Percentiles rank a stretch among this genome's conserved stretches.
Evolutionary conservation across 2,113 vertebrate species (phyloP).

Genomic region (Sinocyclocheilus rhinocerous): DNA sequence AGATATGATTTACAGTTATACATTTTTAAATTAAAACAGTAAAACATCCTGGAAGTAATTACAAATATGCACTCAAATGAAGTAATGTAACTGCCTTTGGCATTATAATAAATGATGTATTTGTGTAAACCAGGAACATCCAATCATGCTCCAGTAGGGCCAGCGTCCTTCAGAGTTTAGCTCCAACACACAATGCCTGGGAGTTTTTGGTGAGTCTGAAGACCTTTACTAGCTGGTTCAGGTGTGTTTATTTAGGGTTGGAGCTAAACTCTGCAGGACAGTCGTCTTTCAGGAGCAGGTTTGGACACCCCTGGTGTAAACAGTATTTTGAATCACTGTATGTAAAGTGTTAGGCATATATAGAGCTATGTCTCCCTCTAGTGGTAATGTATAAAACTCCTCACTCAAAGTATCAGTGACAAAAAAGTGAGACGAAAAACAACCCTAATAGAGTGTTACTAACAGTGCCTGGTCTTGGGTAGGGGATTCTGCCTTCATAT

Average conservation of each 20-base stretch:
- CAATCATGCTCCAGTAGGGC: too few species aligned
- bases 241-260: neutral
- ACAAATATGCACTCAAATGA: neutral
- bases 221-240: neutral
- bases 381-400: constrained; percentile 52
- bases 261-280: neutral
- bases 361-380: constrained; percentile 66
- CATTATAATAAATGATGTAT: neutral
- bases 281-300: neutral
- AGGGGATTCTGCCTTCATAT: constrained; percentile 91
- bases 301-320: neutral
- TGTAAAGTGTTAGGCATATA: neutral
- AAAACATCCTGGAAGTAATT: neutral
- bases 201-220: neutral
- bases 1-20: neutral
- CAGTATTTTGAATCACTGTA: neutral
- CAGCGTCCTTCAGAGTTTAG: neutral
- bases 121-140: neutral
- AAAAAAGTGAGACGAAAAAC: neutral
- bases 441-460: constrained; percentile 56
- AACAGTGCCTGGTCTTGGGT: constrained; percentile 93
- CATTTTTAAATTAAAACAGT: neutral
- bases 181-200: neutral
- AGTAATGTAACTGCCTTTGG: neutral
- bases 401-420: constrained; percentile 25